Base-by-base conservation (phyloP, 2,113 vertebrate species). In the Dicentrarchus labrax region DNA sequence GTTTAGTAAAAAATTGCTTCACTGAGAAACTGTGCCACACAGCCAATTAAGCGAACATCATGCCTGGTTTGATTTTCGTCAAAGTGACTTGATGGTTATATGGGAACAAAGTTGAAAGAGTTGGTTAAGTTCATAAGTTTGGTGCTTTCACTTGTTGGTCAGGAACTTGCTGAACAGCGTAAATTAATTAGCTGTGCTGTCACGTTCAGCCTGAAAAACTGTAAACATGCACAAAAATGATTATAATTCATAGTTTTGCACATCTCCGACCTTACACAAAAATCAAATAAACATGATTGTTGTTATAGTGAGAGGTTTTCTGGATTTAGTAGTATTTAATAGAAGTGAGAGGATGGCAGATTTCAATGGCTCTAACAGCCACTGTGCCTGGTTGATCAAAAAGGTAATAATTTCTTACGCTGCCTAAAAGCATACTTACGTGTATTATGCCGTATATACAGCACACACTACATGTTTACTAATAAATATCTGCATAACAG, bases 11-110 rank as follows among this genome's bases (percentile, higher is more conserved):
- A 36, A 24, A 19, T 17, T 39, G 22, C 8, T 50, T 57, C 24
- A 19, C 12, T 47, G 24, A 65, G 30, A 39, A 73, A 53, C 19
- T 0, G 4, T n/a, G 2, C 47, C 43, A 65, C 39, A 39, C 4
- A 67, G 38, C 45, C 45, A 76, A 16, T 71, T 85, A 76, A 76
- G 5, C 1, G 0, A 50, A 70, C 9, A 61, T 15, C 22, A 43
- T 65, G 53, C 36, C 67, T 60, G 21, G 22, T 57, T 64, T 72
- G 8, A 60, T 80, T 51, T 56, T 24, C 21, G 11, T 70, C 67
- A 70, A 45, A 66, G 51, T 11, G 39, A n/a, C 6, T 17, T 75
- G n/a, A 54, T 57, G 0, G 4, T 51, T 11, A 8, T 30, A n/a
- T 19, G 12, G 13, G 24, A n/a, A 66, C 38, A 72, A 67, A 51